Conservation (phyloP, 1,140 invertebrate species). For the Drosophila orosa region DNA sequence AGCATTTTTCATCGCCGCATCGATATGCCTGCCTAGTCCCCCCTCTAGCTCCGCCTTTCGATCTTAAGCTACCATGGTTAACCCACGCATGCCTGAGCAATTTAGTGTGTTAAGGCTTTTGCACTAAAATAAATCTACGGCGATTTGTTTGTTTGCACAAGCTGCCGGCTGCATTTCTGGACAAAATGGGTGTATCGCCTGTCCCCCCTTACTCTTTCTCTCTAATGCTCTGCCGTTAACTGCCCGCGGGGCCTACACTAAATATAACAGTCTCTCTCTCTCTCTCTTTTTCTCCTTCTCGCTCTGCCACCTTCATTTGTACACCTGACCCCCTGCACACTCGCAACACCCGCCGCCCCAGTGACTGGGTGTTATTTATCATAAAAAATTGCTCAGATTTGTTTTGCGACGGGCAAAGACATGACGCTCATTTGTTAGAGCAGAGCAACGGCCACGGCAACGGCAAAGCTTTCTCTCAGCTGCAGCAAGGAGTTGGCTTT, state of each 20-base stretch:
- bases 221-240: slow-evolving; percentile 53
- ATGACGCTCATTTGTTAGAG: slow-evolving; percentile 81
- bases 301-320: slow-evolving; percentile 10
- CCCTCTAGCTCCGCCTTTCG: not conserved
- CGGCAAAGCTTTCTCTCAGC: slow-evolving; percentile 34
- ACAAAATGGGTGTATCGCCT: slow-evolving; percentile 12
- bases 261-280: slow-evolving; percentile 56
- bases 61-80: slow-evolving; percentile 27
- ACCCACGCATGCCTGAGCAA: slow-evolving; percentile 75
- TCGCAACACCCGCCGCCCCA: slow-evolving; percentile 5
- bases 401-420: slow-evolving; percentile 81
- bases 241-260: slow-evolving; percentile 65
- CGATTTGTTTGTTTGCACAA: slow-evolving; percentile 82
- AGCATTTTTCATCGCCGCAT: slow-evolving; percentile 73
- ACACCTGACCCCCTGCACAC: slow-evolving; percentile 10
- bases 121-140: slow-evolving; percentile 80
- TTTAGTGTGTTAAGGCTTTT: slow-evolving; percentile 72
- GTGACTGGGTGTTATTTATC: slow-evolving; percentile 73
- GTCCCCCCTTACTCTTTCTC: not conserved
- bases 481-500: slow-evolving; percentile 15
- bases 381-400: slow-evolving; percentile 83
- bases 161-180: slow-evolving; percentile 39
- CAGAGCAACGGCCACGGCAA: slow-evolving; percentile 58
- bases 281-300: not conserved
- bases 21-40: slow-evolving; percentile 30